Percentiles rank a stretch among this genome's conserved stretches.
phyloP scores from a whole-genome alignment of 2,888 invertebrate genomes.

The Cheilosia impressa region DNA sequence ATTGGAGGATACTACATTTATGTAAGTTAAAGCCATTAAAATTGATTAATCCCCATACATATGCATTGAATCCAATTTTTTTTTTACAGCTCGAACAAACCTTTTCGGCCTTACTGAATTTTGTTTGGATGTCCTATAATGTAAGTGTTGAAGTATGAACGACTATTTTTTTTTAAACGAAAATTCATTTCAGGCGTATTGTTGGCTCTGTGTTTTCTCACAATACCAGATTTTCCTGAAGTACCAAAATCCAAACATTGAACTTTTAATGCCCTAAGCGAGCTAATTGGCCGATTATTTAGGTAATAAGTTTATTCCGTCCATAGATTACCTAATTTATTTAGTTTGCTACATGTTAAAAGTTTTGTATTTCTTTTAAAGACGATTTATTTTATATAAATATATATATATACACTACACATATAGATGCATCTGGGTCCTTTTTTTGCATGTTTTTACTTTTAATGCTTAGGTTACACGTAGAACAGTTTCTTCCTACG shows the following conservation, averaged over 20 bases:
- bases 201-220: constrained; percentile 93
- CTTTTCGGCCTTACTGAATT: constrained; percentile 89
- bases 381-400: not conserved
- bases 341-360: constrained; percentile 8
- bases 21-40: constrained; percentile 85
- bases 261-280: constrained; percentile 85
- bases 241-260: constrained; percentile 94
- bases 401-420: too few relatives aligned
- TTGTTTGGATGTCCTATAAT: constrained; percentile 94
- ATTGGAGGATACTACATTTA: constrained; percentile 96
- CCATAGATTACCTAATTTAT: constrained; percentile 20
- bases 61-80: constrained; percentile 22
- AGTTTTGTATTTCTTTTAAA: not conserved
- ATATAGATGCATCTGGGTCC: too few relatives aligned
- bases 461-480: too few relatives aligned
- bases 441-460: too few relatives aligned
- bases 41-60: not conserved
- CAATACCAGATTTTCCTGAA: constrained; percentile 92
- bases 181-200: constrained; percentile 89
- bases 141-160: constrained; percentile 85
- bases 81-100: constrained; percentile 90
- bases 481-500: too few relatives aligned
- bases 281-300: not conserved
- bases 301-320: constrained; percentile 34
- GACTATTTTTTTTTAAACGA: not conserved